A percentile compares a stretch with the other conserved stretches of the same genome.
Conservation (phyloP, 1,140 invertebrate genomes). For the Plodia interpunctella region DNA sequence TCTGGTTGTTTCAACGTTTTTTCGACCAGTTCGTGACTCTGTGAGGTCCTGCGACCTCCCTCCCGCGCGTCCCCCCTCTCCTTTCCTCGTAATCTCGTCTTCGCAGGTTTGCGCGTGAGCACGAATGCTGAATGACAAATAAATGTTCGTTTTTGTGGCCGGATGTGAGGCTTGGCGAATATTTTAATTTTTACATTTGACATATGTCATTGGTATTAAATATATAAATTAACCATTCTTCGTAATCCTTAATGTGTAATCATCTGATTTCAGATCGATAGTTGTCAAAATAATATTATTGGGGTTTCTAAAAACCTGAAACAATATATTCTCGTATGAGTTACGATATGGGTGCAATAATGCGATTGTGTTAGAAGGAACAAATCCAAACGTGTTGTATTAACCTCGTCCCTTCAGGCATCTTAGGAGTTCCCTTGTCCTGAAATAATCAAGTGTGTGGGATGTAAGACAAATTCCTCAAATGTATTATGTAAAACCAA, state of each 20-base stretch:
- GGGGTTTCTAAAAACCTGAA: too few species aligned
- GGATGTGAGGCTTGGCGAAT: conserved; percentile 21
- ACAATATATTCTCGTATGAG: too few species aligned
- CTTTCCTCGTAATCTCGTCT: conserved; percentile 30
- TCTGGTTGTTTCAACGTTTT: conserved; percentile 36
- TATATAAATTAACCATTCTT: too few species aligned
- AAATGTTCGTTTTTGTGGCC: conserved; percentile 32
- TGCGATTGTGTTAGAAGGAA: too few species aligned
- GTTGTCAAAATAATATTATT: too few species aligned
- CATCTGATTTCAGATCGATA: too few species aligned
- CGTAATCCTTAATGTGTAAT: too few species aligned
- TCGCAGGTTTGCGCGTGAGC: conserved; percentile 49
- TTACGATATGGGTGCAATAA: too few species aligned
- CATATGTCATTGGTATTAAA: not conserved
- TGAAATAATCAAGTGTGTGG: too few species aligned
- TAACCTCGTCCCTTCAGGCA: too few species aligned
- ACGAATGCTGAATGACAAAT: conserved; percentile 43
- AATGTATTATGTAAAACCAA: not conserved
- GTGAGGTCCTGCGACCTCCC: conserved; percentile 12
- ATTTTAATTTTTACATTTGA: not conserved
- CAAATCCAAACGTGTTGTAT: too few species aligned
- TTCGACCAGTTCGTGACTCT: conserved; percentile 23
- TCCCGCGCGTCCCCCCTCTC: conserved; percentile 20
- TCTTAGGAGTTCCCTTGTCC: too few species aligned
- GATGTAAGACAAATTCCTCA: not conserved